Evolutionary conservation across 1,140 invertebrate species (phyloP), one percentile per base, ranked within the genome.

Genomic region (Penaeus vannamei): DNA sequence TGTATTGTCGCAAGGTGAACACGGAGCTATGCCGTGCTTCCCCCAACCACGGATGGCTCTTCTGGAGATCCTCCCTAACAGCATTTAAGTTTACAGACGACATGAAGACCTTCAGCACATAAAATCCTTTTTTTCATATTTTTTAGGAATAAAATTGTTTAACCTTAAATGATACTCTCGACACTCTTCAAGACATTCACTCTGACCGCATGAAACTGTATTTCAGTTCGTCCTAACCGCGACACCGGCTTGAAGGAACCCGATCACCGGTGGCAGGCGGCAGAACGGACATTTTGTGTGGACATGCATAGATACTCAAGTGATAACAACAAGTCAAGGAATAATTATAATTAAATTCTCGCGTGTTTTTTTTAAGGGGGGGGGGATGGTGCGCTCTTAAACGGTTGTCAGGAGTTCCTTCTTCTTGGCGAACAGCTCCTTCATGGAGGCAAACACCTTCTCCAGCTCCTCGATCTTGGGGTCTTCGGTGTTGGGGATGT

Each of bases 381-480:
- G 36, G 36, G 1, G 53, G 53, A 53, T 53, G 53, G 10, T 53
- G 8, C 53, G 53, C 53, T 10, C 60, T 88, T 91, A 91, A 42
- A 91, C 86, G 23, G 69, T n/a, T 23, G 77, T 84, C 26, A 91
- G 53, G 22, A 91, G 86, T 22, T 91, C 91, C 66, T 91, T 91
- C 83, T 91, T 91, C 86, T 90, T 91, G 85, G 84, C 79, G 64
- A 86, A 90, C 42, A 91, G 86, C 20, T 76, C 89, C 84, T 91
- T 91, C 86, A 91, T 84, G 72, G 77, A 76, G 36, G 17, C 80
- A 84, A 86, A 91, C 64, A 89, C 87, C 89, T 90, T 91, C 82
- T 91, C 91, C 76, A 91, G 64, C 22, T 90, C 89, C 59, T 90
- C 91, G 10, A 91, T 72, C 76, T 90, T 90, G 76, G 91, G 91